Evolutionary conservation across 2,888 invertebrate species (phyloP).

Genomic region (Portevinia maculata): DNA sequence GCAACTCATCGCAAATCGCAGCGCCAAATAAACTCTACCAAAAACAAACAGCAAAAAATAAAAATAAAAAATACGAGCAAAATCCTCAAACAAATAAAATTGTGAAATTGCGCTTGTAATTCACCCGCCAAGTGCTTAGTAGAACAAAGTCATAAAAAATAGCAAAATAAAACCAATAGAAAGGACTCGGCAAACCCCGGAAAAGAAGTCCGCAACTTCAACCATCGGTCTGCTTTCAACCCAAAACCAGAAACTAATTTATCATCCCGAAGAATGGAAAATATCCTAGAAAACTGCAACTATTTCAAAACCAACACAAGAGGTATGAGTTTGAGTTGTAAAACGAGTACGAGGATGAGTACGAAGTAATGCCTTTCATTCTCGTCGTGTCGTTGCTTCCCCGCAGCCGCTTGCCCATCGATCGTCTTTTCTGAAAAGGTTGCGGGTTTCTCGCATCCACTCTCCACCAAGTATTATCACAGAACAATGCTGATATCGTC

Average conservation of each 20-base stretch:
- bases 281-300: slow-evolving; percentile 69
- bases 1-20: slow-evolving; percentile 66
- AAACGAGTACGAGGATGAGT: slow-evolving; percentile 1
- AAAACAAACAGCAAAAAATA: slow-evolving; percentile 30
- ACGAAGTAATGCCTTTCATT: slow-evolving; percentile 56
- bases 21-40: slow-evolving; percentile 52
- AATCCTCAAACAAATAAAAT: slow-evolving; percentile 72
- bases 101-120: slow-evolving; percentile 75
- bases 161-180: slow-evolving; percentile 75
- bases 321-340: slow-evolving; percentile 50
- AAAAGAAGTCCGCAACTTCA: slow-evolving; percentile 74
- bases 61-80: slow-evolving; percentile 21
- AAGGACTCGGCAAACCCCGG: slow-evolving; percentile 69
- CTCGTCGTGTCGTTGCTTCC: not conserved
- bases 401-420: not conserved
- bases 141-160: slow-evolving; percentile 79
- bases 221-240: slow-evolving; percentile 55
- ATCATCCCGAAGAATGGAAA: slow-evolving; percentile 60
- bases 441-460: slow-evolving; percentile 32
- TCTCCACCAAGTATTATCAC: slow-evolving; percentile 9
- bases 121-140: slow-evolving; percentile 73
- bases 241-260: slow-evolving; percentile 74
- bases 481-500: slow-evolving; percentile 57
- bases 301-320: slow-evolving; percentile 71
- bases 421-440: slow-evolving; percentile 28